Evolutionary conservation across 2,797 vertebrate genomes (phyloP).

Genomic region (Coregonus sp.): DNA sequence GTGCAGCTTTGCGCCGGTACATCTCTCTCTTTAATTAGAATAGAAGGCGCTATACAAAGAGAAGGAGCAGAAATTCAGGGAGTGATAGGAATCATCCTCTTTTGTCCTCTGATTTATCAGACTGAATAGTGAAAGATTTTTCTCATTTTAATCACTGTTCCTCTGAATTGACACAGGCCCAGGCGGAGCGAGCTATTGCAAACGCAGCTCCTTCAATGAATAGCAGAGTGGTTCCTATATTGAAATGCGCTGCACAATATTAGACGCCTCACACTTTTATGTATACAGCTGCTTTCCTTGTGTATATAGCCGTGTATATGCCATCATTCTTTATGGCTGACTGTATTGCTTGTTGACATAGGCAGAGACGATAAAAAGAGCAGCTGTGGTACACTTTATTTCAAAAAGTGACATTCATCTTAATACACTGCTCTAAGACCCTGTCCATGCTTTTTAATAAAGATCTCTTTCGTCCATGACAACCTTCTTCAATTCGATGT

Average conservation of each 20-base stretch:
- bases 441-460: slow-evolving; percentile 52
- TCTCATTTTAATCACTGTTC: slow-evolving; percentile 76
- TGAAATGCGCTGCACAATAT: slow-evolving; percentile 67
- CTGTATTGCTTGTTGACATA: slow-evolving; percentile 63
- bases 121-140: slow-evolving; percentile 70
- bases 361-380: slow-evolving; percentile 69
- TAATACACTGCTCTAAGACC: slow-evolving; percentile 52
- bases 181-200: slow-evolving; percentile 54
- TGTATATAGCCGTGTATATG: slow-evolving; percentile 63
- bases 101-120: slow-evolving; percentile 73
- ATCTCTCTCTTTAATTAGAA: slow-evolving; percentile 70
- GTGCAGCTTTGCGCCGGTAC: slow-evolving; percentile 53
- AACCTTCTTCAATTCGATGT: slow-evolving; percentile 22
- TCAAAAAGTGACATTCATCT: slow-evolving; percentile 66
- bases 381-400: slow-evolving; percentile 73
- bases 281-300: slow-evolving; percentile 41
- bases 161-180: slow-evolving; percentile 70
- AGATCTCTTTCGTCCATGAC: slow-evolving; percentile 49
- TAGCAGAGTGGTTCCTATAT: slow-evolving; percentile 70
- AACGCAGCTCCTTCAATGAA: slow-evolving; percentile 64
- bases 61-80: slow-evolving; percentile 54
- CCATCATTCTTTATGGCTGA: slow-evolving; percentile 62
- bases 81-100: slow-evolving; percentile 73
- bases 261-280: slow-evolving; percentile 65
- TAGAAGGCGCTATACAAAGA: slow-evolving; percentile 59